Base-by-base conservation (phyloP, 2,888 invertebrate genomes). In the Ormyrus nitidulus region DNA sequence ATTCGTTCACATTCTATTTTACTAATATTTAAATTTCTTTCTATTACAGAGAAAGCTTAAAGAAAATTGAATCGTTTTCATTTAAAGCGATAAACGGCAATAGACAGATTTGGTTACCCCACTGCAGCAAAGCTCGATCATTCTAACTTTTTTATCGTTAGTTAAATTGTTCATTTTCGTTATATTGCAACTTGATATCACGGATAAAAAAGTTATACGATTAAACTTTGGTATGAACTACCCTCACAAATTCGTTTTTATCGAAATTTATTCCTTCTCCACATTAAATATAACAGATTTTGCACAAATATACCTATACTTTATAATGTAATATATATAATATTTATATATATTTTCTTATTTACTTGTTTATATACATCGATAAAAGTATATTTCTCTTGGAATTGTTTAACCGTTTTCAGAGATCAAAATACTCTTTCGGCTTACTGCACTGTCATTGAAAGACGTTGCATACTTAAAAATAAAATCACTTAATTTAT, bases 401-500 rank as follows among this genome's bases (percentile, higher is more conserved):
- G 78, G 72, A 77, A 73, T 79, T 68, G 11, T 75, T 79, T 73
- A 49, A 79, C 69, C 64, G 65, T 65, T 73, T 62, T 74, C 34
- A 77, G 82, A 80, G 82, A 82, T 82, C 80, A 80, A 79, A 74
- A 78, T 75, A 82, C 81, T 82, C 79, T 79, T 74, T 75, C 81
- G 79, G 70, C 59, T 74, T 69, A 10, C 7, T 69, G 70, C 76
- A 72, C 62, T 44, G 69, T 69, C 70, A 73, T 71, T 48, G 56
- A 73, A 77, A 56, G 69, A 74, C 53, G 6, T 73, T 70, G 77
- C 80, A 64, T 66, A 11, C 74, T 77, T 79, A 83, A 73, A 77
- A 84, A 82, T 84, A 85, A 84, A 84, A 78, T 85, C 83, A 83
- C 79, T 84, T 70, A 82, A 83, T 85, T 85, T 85, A 87, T 19